Evolutionary conservation across 1,140 invertebrate species (phyloP).

Genomic region (Pseudachorutes palmiensis): DNA sequence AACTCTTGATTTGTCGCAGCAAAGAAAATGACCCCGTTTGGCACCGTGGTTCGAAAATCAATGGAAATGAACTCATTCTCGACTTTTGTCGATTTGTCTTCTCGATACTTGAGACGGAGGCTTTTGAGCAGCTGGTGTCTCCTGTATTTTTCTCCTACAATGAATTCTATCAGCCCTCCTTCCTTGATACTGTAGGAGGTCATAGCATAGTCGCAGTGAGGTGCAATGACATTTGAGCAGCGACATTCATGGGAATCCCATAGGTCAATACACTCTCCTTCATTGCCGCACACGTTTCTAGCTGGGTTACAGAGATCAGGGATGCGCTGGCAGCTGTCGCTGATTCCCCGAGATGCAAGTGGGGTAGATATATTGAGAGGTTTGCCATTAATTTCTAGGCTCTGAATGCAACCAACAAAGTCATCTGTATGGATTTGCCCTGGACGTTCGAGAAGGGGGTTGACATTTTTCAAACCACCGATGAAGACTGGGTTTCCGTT

Average conservation of each 20-base stretch:
- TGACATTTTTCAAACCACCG: slow-evolving; percentile 72
- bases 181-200: slow-evolving; percentile 67
- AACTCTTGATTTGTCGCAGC: slow-evolving; percentile 78
- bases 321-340: slow-evolving; percentile 62
- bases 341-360: slow-evolving; percentile 58
- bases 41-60: slow-evolving; percentile 68
- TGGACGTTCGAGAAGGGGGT: slow-evolving; percentile 72
- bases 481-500: slow-evolving; percentile 77
- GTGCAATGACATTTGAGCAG: slow-evolving; percentile 58
- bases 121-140: slow-evolving; percentile 66
- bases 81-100: slow-evolving; percentile 43
- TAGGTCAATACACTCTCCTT: slow-evolving; percentile 66
- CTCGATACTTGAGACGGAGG: slow-evolving; percentile 15
- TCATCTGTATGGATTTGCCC: slow-evolving; percentile 85
- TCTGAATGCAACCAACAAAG: slow-evolving; percentile 85
- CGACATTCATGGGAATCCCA: slow-evolving; percentile 56
- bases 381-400: slow-evolving; percentile 75
- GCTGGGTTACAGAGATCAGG: slow-evolving; percentile 52
- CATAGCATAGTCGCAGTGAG: slow-evolving; percentile 67
- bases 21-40: slow-evolving; percentile 69
- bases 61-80: slow-evolving; percentile 69
- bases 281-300: slow-evolving; percentile 53
- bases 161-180: slow-evolving; percentile 68
- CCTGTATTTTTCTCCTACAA: slow-evolving; percentile 71
- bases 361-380: slow-evolving; percentile 68